Percentiles rank a stretch among this genome's conserved stretches.
Evolutionary conservation across 2,113 vertebrate species (phyloP).

Genomic region (Regulus satrapa): DNA sequence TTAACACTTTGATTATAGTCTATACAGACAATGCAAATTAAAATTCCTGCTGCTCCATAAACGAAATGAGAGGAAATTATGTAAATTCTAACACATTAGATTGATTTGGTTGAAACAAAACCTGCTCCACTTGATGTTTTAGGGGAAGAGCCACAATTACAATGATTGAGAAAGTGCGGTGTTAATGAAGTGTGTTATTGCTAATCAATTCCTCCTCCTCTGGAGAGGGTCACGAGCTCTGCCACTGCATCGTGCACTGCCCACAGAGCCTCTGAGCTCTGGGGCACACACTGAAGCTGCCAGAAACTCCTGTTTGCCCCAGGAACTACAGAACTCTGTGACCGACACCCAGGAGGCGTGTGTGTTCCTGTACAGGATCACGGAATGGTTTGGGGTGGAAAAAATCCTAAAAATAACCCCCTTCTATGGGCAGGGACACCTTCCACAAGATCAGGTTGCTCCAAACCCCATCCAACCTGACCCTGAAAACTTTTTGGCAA

Average conservation of each 20-base stretch:
- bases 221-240: not conserved
- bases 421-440: not conserved
- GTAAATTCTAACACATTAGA: constrained; percentile 65
- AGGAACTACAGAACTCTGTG: not conserved
- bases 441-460: not conserved
- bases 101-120: constrained; percentile 66
- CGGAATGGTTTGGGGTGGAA: not conserved
- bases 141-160: constrained; percentile 65
- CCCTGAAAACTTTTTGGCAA: not conserved
- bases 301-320: not conserved
- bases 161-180: constrained; percentile 71
- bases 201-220: constrained; percentile 65
- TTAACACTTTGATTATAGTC: constrained; percentile 73
- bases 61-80: constrained; percentile 50
- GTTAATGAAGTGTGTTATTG: constrained; percentile 70
- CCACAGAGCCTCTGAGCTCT: not conserved
- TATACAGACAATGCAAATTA: constrained; percentile 71
- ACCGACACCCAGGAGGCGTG: not conserved
- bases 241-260: not conserved
- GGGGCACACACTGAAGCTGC: not conserved
- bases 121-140: constrained; percentile 42
- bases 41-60: constrained; percentile 61
- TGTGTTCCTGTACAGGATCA: accelerated
- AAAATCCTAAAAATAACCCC: not conserved
- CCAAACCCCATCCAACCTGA: not conserved